phyloP scores from a whole-genome alignment of 1,140 invertebrate genomes.

The Megathymus violae region DNA sequence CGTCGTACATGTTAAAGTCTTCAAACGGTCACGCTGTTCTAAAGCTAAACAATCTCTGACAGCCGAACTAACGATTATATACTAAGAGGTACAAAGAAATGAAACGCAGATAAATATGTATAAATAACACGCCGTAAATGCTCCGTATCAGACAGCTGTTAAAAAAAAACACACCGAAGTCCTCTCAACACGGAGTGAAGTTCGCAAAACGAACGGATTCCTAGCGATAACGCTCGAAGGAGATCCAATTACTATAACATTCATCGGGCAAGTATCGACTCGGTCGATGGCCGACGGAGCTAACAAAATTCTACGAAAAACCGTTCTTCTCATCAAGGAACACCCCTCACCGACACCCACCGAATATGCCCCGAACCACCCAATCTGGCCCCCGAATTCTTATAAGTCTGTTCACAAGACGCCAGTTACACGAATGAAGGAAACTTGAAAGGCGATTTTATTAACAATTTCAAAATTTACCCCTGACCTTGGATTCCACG shows the following conservation, averaged over 20 bases:
- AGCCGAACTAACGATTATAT: too few species aligned
- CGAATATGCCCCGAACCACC: constrained; percentile 69
- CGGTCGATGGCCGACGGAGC: constrained; percentile 67
- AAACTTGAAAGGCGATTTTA: constrained; percentile 5
- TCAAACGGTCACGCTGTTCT: too few species aligned
- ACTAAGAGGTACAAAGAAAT: not conserved
- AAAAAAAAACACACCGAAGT: constrained; percentile 15
- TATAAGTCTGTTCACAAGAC: constrained; percentile 44
- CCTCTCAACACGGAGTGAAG: constrained; percentile 16
- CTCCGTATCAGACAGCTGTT: not conserved
- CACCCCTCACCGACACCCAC: constrained; percentile 61
- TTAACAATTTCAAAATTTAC: too few species aligned
- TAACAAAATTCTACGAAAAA: constrained; percentile 80
- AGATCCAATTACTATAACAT: constrained; percentile 75
- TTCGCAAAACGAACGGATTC: constrained; percentile 33
- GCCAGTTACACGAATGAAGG: constrained; percentile 21
- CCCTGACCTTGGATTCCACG: too few species aligned
- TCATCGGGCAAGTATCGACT: constrained; percentile 69
- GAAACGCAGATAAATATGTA: not conserved
- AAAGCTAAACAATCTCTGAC: too few species aligned
- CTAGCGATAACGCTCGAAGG: constrained; percentile 37
- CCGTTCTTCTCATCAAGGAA: constrained; percentile 78
- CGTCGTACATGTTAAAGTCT: too few species aligned
- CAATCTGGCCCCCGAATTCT: constrained; percentile 77
- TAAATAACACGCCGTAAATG: constrained; percentile 4